phyloP scores from a whole-genome alignment of 2,797 vertebrate genomes.

The Brachyrhaphis roseni region DNA sequence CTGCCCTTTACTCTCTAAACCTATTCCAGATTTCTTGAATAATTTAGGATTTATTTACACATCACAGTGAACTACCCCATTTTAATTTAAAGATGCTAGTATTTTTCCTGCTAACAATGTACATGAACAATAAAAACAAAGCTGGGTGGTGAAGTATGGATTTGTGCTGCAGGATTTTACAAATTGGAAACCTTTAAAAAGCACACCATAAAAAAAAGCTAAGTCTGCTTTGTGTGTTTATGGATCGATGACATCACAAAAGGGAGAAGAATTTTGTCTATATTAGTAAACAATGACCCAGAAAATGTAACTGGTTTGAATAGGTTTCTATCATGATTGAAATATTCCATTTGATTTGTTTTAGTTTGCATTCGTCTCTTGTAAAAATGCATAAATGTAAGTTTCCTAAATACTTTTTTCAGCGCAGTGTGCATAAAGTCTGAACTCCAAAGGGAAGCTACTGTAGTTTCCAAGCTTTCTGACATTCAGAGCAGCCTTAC shows the following conservation, averaged over 20 bases:
- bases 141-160: neutral
- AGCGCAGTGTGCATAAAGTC: neutral
- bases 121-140: neutral
- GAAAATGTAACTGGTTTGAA: neutral
- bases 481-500: too few species aligned
- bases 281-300: neutral
- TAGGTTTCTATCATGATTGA: neutral
- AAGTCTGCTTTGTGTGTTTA: neutral
- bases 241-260: neutral
- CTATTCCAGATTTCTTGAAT: neutral
- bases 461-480: too few species aligned
- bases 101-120: neutral
- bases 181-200: neutral
- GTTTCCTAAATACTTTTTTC: neutral
- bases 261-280: neutral
- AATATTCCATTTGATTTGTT: neutral
- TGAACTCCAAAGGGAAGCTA: neutral
- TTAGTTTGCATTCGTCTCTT: neutral
- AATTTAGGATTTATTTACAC: neutral
- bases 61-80: neutral
- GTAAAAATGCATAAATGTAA: neutral
- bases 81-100: neutral
- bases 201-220: neutral
- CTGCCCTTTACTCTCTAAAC: neutral
- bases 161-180: neutral